Evolutionary conservation across 2,797 vertebrate genomes (phyloP), one percentile per base, ranked within the genome.

Genomic region (Malurus splendens): DNA sequence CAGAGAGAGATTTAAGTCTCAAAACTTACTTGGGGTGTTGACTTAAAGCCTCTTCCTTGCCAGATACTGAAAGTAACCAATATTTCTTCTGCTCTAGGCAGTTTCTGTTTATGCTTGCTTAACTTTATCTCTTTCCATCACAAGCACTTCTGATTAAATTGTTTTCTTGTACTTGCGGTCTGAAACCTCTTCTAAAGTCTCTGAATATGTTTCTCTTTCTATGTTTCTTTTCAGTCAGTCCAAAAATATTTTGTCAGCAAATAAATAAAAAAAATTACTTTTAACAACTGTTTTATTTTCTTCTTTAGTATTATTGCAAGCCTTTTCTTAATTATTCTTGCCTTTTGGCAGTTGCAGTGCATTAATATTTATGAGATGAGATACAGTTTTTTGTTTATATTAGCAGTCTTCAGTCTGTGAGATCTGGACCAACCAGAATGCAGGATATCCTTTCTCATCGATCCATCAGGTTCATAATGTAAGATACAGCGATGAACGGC

Each of bases 381-480:
- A 97, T 95, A 41, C 84, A 97, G 97, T 97, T 97, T 97, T 97
- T 96, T 97, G 96, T 97, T 97, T 97, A 96, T 97, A 96, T 95
- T 95, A 96, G 97, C 97, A 97, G 97, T 97, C 97, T 67, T 97
- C 97, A 94, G 97, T 97, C 97, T 97, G 97, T 97, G 97, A 97
- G 74, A 97, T 97, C 84, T 97, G 97, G 97, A 97, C 97, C 86
- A 97, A 97, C 97, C 97, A 97, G 97, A 97, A 97, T 95, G 97
- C 97, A 96, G 97, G 97, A 97, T 97, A 97, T 96, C 97, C 97
- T 97, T 97, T 97, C 97, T 96, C 97, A 93, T 97, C 97, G 95
- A 97, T 97, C 64, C 97, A 97, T 94, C 97, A 97, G 97, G 97
- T 97, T 93, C 97, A 97, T 97, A 97, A 97, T 97, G 97, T 97